Evolutionary conservation across 2,113 vertebrate genomes (phyloP).

Genomic region (Onychostruthus taczanowskii): DNA sequence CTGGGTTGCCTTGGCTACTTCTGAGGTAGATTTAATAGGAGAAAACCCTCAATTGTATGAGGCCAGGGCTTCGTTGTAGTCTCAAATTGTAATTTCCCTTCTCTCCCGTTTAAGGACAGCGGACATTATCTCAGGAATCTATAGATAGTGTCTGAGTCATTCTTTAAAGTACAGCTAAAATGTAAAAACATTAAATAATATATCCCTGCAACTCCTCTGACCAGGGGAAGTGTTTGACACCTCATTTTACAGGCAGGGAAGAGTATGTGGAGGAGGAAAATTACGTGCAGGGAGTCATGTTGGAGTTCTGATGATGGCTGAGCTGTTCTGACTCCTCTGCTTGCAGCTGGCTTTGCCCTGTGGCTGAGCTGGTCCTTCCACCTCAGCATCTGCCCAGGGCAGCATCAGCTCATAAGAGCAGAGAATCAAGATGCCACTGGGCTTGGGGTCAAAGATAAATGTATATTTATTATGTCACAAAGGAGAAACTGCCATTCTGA

Average conservation of each 20-base stretch:
- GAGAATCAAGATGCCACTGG: background rate
- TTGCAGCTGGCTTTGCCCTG: background rate
- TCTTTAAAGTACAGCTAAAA: background rate
- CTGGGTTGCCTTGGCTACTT: background rate
- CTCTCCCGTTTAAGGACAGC: background rate
- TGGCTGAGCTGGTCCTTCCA: background rate
- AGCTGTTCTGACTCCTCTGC: background rate
- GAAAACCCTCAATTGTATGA: background rate
- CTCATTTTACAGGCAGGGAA: background rate
- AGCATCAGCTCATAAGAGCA: background rate
- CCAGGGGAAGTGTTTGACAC: background rate
- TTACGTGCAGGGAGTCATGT: background rate
- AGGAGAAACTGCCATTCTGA: background rate
- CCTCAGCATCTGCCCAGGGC: background rate
- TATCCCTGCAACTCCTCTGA: background rate
- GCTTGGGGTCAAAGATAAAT: background rate
- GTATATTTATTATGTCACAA: background rate
- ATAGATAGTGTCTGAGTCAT: background rate
- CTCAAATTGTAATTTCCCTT: background rate
- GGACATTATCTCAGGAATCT: background rate
- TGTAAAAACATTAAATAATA: background rate
- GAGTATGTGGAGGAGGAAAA: background rate
- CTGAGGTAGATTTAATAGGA: background rate
- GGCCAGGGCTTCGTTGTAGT: background rate
- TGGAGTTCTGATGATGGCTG: background rate